phyloP scores from a whole-genome alignment of 2,888 invertebrate genomes.

The Phortica okadai region DNA sequence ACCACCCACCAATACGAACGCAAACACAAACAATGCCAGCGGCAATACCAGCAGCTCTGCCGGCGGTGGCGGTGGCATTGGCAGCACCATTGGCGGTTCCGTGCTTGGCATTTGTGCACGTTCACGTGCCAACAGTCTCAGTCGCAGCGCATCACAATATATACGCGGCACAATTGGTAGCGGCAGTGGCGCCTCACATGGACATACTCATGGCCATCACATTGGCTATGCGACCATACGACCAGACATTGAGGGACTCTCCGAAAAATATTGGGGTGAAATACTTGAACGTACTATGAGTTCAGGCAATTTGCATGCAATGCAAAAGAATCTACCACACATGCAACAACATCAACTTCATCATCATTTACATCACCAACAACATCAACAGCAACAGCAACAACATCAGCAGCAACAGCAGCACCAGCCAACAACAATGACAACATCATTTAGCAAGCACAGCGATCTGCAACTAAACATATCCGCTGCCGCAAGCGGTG shows the following conservation, averaged over 20 bases:
- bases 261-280: constrained; percentile 86
- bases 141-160: constrained; percentile 69
- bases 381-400: constrained; percentile 51
- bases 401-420: constrained; percentile 49
- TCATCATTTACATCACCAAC: constrained; percentile 50
- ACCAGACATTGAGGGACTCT: constrained; percentile 82
- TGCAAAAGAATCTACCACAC: constrained; percentile 77
- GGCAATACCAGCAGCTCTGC: constrained; percentile 32
- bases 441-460: constrained; percentile 74
- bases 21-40: background rate
- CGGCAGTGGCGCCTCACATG: constrained; percentile 41
- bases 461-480: constrained; percentile 73
- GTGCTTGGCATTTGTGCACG: constrained; percentile 71
- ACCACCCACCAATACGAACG: constrained; percentile 59
- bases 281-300: constrained; percentile 87
- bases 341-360: constrained; percentile 62
- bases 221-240: constrained; percentile 62
- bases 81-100: constrained; percentile 64
- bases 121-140: constrained; percentile 70
- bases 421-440: constrained; percentile 58
- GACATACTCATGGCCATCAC: constrained; percentile 50
- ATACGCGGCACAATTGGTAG: constrained; percentile 61
- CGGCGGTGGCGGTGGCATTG: constrained; percentile 48
- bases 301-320: constrained; percentile 84
- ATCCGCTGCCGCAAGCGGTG: constrained; percentile 33